These are phyloP conservation scores for Rotaria magnacalcarata DNA, from an alignment of 2,888 invertebrate species.

Conservation along the genomic window DNA sequence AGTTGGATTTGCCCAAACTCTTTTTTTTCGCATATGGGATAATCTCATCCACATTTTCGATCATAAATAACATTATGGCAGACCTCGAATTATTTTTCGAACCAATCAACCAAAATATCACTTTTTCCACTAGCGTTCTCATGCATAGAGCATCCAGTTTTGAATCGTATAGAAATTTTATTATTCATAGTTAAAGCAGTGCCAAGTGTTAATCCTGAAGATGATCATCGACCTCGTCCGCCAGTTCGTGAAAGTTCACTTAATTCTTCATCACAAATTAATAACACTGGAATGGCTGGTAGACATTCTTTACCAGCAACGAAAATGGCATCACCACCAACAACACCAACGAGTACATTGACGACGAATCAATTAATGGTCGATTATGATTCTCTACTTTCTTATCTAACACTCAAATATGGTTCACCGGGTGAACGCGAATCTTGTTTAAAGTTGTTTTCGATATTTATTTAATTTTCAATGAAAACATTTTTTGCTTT, in stretches of 20 bases:
- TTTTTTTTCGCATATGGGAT: too few species aligned
- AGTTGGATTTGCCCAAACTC: too few species aligned
- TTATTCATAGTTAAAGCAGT: neutral
- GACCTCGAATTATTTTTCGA: too few species aligned
- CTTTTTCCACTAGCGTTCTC: too few species aligned
- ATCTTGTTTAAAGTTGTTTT: slow-evolving; percentile 10
- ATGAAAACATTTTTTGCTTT: neutral
- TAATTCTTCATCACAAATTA: neutral
- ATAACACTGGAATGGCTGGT: neutral
- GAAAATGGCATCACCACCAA: neutral
- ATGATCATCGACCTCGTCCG: neutral
- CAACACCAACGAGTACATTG: neutral
- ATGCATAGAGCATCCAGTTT: too few species aligned
- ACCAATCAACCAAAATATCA: too few species aligned
- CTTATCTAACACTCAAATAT: slow-evolving; percentile 26
- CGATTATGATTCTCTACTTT: slow-evolving; percentile 30
- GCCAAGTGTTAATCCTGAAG: neutral
- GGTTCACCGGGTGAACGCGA: slow-evolving; percentile 30
- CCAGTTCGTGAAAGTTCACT: neutral
- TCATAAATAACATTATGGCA: too few species aligned
- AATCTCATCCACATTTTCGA: too few species aligned
- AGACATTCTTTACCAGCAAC: neutral
- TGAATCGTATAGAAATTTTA: too few species aligned
- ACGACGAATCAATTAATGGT: neutral
- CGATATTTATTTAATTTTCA: neutral